These are phyloP conservation scores for Griposia aprilina DNA, from an alignment of 2,888 invertebrate genomes.

Conservation along the genomic window DNA sequence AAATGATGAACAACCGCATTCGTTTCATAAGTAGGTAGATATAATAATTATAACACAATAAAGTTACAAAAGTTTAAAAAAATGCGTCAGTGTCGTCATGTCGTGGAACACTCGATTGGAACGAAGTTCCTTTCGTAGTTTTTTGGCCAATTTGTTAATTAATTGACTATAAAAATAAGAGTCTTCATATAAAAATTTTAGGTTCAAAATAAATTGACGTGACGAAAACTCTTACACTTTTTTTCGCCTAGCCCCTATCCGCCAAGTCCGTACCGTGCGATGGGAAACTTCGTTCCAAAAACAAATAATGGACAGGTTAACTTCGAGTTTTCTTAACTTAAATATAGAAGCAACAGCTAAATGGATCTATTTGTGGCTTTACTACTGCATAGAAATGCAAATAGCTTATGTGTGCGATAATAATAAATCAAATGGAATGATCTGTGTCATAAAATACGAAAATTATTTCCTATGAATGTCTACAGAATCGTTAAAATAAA, in stretches of 20 bases:
- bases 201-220: too few species aligned
- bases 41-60: conserved; percentile 2
- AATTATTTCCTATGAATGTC: conserved; percentile 10
- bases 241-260: too few species aligned
- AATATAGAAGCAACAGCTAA: neutral
- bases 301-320: neutral
- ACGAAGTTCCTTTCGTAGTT: too few species aligned
- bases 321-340: conserved; percentile 1
- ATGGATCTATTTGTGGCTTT: conserved; percentile 9
- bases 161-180: too few species aligned
- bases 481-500: conserved; percentile 25
- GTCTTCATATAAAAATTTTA: too few species aligned
- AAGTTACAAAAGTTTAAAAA: conserved; percentile 2
- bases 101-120: too few species aligned
- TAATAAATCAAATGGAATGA: conserved; percentile 43
- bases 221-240: too few species aligned
- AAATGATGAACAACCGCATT: conserved; percentile 34
- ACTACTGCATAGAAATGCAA: conserved; percentile 35
- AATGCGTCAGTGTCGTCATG: too few species aligned
- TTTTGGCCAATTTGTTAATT: too few species aligned
- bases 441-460: conserved; percentile 39
- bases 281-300: neutral
- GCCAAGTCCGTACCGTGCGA: too few species aligned
- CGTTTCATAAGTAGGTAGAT: neutral
- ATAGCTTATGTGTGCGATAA: conserved; percentile 12